Evolutionary conservation across 2,888 invertebrate species (phyloP).

Genomic region (Cerceris rybyensis): DNA sequence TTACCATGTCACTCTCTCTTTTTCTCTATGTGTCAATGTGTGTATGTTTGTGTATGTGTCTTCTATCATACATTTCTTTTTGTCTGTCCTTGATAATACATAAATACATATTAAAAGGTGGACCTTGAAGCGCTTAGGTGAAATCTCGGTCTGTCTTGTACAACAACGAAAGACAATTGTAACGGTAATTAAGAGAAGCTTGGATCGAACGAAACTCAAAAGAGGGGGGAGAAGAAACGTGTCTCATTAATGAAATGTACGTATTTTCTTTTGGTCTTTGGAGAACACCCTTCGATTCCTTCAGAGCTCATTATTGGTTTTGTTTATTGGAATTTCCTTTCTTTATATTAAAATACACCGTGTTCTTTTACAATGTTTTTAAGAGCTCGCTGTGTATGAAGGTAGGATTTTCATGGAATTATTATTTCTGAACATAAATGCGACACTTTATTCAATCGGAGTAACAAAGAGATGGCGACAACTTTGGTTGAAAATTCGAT

Average conservation of each 20-base stretch:
- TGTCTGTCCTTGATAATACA: background rate
- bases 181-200: background rate
- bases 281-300: background rate
- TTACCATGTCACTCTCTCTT: too few relatives aligned
- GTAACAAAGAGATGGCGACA: background rate
- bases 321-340: too few relatives aligned
- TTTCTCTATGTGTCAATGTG: too few relatives aligned
- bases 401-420: too few relatives aligned
- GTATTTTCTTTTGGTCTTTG: background rate
- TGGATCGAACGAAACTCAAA: slow-evolving; percentile 14
- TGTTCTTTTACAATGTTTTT: too few relatives aligned
- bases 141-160: slow-evolving; percentile 22
- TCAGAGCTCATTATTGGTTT: background rate
- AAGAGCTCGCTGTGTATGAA: too few relatives aligned
- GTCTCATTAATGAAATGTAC: background rate
- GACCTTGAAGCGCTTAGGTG: slow-evolving; percentile 30
- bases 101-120: slow-evolving; percentile 11
- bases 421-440: background rate
- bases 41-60: background rate
- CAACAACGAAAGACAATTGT: slow-evolving; percentile 23
- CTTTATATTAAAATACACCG: too few relatives aligned
- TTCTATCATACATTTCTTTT: background rate
- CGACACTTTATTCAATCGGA: background rate
- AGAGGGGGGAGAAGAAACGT: background rate
- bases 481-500: background rate